Evolutionary conservation across 2,113 vertebrate species (phyloP).

Genomic region (Brienomyrus longianalis): DNA sequence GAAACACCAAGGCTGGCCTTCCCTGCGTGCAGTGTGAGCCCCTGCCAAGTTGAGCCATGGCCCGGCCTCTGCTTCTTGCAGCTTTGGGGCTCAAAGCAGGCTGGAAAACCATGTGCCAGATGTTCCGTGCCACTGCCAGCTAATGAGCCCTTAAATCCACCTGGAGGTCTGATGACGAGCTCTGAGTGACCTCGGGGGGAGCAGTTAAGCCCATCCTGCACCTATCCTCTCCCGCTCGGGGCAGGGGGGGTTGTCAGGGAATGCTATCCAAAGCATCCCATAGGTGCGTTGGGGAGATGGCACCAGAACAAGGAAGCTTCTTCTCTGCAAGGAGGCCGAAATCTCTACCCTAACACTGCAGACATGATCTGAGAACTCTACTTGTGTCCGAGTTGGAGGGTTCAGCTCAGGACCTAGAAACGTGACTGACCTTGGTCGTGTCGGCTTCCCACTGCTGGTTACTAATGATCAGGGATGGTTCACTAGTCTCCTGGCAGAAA

Average conservation of each 20-base stretch:
- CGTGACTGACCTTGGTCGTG: not conserved
- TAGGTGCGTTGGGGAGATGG: not conserved
- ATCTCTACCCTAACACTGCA: not conserved
- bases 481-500: not conserved
- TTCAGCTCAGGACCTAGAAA: not conserved
- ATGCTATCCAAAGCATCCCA: not conserved
- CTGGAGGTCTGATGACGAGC: not conserved
- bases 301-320: not conserved
- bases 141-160: slow-evolving; percentile 13
- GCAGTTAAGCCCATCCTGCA: not conserved
- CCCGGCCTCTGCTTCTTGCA: not conserved
- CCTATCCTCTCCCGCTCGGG: not conserved
- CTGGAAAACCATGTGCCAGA: not conserved
- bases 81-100: not conserved
- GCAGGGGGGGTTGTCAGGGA: not conserved
- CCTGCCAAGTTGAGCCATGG: not conserved
- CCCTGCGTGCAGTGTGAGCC: not conserved
- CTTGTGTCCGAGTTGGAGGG: not conserved
- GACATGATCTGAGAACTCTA: not conserved
- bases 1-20: not conserved
- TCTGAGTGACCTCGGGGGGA: not conserved
- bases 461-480: not conserved
- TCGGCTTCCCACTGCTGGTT: not conserved
- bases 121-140: not conserved
- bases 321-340: not conserved